Evolutionary conservation across 2,797 vertebrate species (phyloP).

Genomic region (Squalus acanthias): DNA sequence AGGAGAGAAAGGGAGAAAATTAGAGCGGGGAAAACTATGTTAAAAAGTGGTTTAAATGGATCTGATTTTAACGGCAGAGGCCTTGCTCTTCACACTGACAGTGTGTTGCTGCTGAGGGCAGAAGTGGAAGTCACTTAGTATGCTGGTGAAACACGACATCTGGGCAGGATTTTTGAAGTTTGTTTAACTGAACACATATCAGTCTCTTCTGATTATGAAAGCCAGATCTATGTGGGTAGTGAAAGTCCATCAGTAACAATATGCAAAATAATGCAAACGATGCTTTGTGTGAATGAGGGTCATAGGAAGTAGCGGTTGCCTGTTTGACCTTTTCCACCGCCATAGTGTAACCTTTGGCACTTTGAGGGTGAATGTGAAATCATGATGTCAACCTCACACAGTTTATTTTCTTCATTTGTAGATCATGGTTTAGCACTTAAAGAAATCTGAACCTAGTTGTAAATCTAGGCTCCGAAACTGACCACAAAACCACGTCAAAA

Average conservation of each 20-base stretch:
- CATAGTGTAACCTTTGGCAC: background rate
- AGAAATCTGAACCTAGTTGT: background rate
- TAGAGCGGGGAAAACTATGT: background rate
- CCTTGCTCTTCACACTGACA: background rate
- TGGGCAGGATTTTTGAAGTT: background rate
- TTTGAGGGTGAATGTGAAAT: background rate
- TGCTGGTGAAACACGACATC: background rate
- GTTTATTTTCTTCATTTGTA: background rate
- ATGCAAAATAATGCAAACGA: background rate
- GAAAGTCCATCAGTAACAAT: background rate
- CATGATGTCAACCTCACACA: background rate
- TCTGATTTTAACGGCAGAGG: background rate
- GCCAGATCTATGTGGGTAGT: background rate
- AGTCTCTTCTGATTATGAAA: background rate
- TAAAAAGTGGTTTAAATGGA: background rate
- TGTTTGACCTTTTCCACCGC: background rate
- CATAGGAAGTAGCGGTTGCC: background rate
- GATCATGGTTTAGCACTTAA: background rate
- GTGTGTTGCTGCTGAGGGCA: background rate
- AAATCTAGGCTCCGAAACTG: background rate
- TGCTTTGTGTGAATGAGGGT: background rate
- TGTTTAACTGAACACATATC: background rate
- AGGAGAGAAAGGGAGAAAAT: background rate
- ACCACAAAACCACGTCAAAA: no score
- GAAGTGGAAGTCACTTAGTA: background rate